Percentiles rank a stretch among this genome's conserved stretches.
These are phyloP conservation scores for Polypterus bichir DNA, from an alignment of 2,113 vertebrate species.

Conservation along the genomic window DNA sequence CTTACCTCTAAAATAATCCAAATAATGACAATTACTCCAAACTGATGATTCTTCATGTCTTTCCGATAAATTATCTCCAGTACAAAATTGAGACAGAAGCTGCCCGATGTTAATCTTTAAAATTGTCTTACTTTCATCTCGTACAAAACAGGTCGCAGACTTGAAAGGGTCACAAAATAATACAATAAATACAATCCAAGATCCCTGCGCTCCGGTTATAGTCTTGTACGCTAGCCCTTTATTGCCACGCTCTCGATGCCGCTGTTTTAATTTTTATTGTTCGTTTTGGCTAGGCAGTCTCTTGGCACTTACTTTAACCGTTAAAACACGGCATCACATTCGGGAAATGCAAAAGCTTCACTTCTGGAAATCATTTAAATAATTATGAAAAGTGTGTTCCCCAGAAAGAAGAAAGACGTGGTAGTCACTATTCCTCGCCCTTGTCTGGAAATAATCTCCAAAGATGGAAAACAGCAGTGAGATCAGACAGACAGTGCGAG, in stretches of 20 bases:
- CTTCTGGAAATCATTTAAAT: too few relatives aligned
- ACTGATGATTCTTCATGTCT: conserved; percentile 1
- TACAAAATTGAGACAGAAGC: background rate
- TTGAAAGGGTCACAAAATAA: too few relatives aligned
- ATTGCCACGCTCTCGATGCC: too few relatives aligned
- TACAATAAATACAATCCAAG: too few relatives aligned
- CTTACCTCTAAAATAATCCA: background rate
- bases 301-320: too few relatives aligned
- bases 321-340: too few relatives aligned
- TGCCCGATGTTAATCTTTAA: background rate
- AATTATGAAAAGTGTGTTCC: too few relatives aligned
- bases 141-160: background rate
- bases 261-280: too few relatives aligned
- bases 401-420: conserved; percentile 1
- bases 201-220: too few relatives aligned
- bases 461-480: conserved; percentile 5
- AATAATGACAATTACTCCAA: background rate
- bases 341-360: too few relatives aligned
- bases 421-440: conserved; percentile 1
- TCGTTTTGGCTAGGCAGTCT: too few relatives aligned
- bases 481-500: background rate
- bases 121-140: background rate
- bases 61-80: background rate
- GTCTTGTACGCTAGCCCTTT: too few relatives aligned
- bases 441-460: conserved; percentile 4